These are phyloP conservation scores for Hyperoodon ampullatus DNA, from an alignment of 2,113 vertebrate species.

Conservation along the genomic window DNA sequence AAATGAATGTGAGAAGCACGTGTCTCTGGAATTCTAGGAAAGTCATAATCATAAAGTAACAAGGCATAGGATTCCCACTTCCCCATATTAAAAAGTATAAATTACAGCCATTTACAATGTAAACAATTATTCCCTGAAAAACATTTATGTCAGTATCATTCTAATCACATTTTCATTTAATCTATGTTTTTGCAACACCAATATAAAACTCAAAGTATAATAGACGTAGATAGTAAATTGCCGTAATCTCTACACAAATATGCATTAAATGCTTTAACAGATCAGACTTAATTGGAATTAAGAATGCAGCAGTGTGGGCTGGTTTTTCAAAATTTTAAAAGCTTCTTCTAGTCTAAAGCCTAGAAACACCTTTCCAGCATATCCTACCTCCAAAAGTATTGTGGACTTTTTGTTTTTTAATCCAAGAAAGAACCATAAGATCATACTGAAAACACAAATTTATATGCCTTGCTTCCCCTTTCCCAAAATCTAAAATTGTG, in stretches of 20 bases:
- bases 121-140: background rate
- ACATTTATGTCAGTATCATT: background rate
- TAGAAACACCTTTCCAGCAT: background rate
- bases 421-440: background rate
- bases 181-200: background rate
- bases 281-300: constrained; percentile 20
- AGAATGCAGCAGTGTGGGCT: background rate
- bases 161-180: background rate
- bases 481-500: constrained; percentile 9
- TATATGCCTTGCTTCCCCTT: background rate
- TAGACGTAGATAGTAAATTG: background rate
- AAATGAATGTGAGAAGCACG: background rate
- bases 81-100: background rate
- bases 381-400: background rate
- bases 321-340: background rate
- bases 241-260: background rate
- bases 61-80: background rate
- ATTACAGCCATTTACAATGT: background rate
- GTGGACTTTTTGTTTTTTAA: background rate
- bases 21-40: background rate
- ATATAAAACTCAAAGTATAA: background rate
- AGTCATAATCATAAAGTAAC: background rate
- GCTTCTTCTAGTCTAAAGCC: background rate
- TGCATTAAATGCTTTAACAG: constrained; percentile 4
- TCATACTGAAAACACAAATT: background rate